Evolutionary conservation across 2,888 invertebrate species (phyloP).

Genomic region (Isoperla grammatica): DNA sequence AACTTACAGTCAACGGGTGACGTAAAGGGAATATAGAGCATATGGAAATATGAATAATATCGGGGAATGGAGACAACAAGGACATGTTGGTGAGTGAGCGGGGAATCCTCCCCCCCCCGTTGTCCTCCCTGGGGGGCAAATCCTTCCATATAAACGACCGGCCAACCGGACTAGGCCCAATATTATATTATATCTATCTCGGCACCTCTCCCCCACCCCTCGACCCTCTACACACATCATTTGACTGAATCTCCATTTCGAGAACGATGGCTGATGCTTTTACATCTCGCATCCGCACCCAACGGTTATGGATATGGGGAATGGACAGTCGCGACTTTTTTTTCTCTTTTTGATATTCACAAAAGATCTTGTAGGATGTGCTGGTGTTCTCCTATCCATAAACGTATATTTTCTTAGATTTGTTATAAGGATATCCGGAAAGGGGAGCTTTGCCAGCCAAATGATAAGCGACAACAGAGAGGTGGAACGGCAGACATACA

Average conservation of each 20-base stretch:
- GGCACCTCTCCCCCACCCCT: conserved; percentile 3
- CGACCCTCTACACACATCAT: conserved; percentile 9
- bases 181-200: conserved; percentile 6
- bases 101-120: background rate
- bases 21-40: conserved; percentile 3
- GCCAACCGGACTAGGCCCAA: conserved; percentile 9
- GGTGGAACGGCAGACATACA: too few species aligned
- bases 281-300: background rate
- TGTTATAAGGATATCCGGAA: too few species aligned
- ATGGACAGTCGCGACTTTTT: too few species aligned
- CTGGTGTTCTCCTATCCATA: too few species aligned
- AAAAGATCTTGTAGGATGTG: too few species aligned
- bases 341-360: too few species aligned
- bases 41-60: conserved; percentile 4
- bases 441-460: too few species aligned
- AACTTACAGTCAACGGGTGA: background rate
- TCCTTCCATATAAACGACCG: conserved; percentile 5
- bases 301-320: too few species aligned
- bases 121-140: background rate
- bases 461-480: too few species aligned
- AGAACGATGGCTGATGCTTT: background rate
- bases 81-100: background rate
- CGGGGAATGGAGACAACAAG: background rate
- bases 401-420: too few species aligned
- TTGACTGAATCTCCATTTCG: conserved; percentile 14